Percentiles rank a stretch among this genome's conserved stretches.
Evolutionary conservation across 2,797 vertebrate genomes (phyloP).

Genomic region (Huso huso): DNA sequence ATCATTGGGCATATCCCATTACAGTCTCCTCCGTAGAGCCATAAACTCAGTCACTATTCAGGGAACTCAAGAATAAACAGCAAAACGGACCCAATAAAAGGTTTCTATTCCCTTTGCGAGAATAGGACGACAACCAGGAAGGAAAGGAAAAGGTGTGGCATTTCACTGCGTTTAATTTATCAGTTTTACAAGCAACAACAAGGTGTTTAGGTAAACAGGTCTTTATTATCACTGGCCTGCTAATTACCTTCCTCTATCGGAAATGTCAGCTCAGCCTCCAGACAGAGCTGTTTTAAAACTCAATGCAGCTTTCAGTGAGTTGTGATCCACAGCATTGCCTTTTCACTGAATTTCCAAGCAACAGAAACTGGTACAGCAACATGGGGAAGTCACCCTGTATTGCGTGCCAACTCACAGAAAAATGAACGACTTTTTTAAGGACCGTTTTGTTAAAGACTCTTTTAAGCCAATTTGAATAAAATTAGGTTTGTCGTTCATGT

Average conservation of each 20-base stretch:
- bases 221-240: slow-evolving; percentile 1
- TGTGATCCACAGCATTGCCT: too few species aligned
- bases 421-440: too few species aligned
- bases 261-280: background rate
- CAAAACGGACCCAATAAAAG: slow-evolving; percentile 14
- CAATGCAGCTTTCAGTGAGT: too few species aligned
- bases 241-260: slow-evolving; percentile 6
- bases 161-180: background rate
- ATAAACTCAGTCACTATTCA: slow-evolving; percentile 8
- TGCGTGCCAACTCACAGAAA: too few species aligned
- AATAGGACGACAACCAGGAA: background rate
- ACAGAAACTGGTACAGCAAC: too few species aligned
- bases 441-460: too few species aligned
- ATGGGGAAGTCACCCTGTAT: too few species aligned
- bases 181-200: background rate
- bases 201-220: background rate
- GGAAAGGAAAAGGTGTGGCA: background rate
- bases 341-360: too few species aligned
- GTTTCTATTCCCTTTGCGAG: background rate
- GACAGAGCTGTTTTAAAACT: background rate
- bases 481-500: too few species aligned
- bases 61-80: slow-evolving; percentile 6
- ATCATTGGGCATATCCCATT: background rate
- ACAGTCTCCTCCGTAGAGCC: background rate
- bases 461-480: too few species aligned